These are phyloP conservation scores for Bos taurus DNA, from an alignment of 2,113 vertebrate species.

Conservation along the genomic window DNA sequence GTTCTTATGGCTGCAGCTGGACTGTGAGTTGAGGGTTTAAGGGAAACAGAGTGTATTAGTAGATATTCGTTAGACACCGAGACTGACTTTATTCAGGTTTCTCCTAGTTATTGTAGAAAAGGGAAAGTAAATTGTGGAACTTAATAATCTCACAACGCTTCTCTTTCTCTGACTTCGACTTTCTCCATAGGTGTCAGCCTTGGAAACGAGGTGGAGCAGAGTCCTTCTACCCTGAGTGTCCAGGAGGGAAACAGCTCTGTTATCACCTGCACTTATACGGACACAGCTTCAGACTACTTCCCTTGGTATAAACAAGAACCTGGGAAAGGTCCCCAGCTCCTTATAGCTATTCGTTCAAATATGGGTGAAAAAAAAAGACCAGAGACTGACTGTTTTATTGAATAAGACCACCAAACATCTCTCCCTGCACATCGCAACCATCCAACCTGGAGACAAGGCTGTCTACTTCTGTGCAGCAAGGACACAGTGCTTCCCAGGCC, in stretches of 20 bases:
- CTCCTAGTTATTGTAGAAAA: not conserved
- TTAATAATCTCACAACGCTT: not conserved
- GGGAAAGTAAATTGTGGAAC: not conserved
- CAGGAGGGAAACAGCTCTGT: not conserved
- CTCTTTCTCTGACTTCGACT: not conserved
- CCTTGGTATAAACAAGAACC: conserved; percentile 51
- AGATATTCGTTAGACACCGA: rapidly evolving
- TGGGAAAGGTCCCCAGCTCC: not conserved
- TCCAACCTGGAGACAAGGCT: conserved; percentile 28
- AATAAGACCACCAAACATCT: rapidly evolving
- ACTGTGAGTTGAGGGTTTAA: not conserved
- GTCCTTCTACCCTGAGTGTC: not conserved
- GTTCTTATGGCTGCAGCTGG: not conserved
- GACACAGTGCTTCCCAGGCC: not conserved
- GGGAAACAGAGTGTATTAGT: not conserved
- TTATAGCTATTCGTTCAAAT: not conserved
- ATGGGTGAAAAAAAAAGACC: rapidly evolving
- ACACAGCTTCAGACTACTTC: not conserved
- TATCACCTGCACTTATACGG: conserved; percentile 2
- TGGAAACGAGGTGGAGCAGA: not conserved
- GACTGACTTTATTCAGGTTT: not conserved
- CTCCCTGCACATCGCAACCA: not conserved
- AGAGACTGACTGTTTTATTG: not conserved
- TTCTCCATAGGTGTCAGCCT: not conserved
- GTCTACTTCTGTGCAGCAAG: conserved; percentile 12